These are phyloP conservation scores for Darevskia mixta DNA, from an alignment of 2,797 vertebrate genomes.

Conservation along the genomic window DNA sequence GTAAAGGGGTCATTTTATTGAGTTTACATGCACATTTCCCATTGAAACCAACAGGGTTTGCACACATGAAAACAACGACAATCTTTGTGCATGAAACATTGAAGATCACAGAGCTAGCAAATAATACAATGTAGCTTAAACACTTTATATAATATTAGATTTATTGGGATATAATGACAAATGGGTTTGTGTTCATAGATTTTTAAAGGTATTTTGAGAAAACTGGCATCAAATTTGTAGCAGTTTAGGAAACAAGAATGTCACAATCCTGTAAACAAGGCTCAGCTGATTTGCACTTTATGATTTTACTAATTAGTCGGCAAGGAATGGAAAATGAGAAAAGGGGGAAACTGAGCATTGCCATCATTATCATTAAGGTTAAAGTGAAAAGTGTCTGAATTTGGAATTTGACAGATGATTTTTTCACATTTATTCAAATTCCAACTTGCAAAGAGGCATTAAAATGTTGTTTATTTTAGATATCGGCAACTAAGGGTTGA, in stretches of 20 bases:
- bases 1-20: not conserved
- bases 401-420: not conserved
- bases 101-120: not conserved
- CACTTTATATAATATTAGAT: not conserved
- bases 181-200: constrained; percentile 8
- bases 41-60: not conserved
- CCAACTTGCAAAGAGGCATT: not conserved
- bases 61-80: not conserved
- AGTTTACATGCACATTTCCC: not conserved
- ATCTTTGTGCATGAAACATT: not conserved
- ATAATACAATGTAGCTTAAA: not conserved
- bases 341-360: not conserved
- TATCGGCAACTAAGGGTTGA: not conserved
- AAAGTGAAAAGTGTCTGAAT: not conserved
- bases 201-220: constrained; percentile 18
- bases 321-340: constrained; percentile 1
- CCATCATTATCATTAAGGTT: not conserved
- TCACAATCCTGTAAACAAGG: not conserved
- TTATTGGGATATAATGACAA: not conserved
- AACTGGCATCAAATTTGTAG: constrained; percentile 1
- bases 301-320: constrained; percentile 7
- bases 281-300: not conserved
- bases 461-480: not conserved
- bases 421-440: not conserved
- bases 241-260: constrained; percentile 1